A percentile compares a stretch with the other conserved stretches of the same genome.
Conservation (phyloP, 2,797 vertebrate species). For the Coilia nasus region DNA sequence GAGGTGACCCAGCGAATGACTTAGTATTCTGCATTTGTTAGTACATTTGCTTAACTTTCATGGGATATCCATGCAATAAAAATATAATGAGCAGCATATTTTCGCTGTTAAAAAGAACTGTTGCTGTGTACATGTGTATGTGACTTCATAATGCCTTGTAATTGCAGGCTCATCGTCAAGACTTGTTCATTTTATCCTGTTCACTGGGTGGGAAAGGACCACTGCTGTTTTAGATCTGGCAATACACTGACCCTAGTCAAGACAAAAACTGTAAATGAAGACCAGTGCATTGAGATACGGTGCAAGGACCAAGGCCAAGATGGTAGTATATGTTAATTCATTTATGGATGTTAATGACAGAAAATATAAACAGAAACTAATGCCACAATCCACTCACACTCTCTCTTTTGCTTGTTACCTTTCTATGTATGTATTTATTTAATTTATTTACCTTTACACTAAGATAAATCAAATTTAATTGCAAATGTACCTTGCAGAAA, state of each 20-base stretch:
- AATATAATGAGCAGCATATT: too few species aligned
- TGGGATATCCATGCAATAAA: too few species aligned
- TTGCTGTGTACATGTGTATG: neutral
- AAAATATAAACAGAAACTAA: neutral
- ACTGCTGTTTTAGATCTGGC: constrained; percentile 66
- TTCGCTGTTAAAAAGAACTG: too few species aligned
- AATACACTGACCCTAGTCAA: constrained; percentile 70
- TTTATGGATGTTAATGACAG: neutral
- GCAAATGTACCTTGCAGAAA: constrained; percentile 51
- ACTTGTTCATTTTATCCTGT: constrained; percentile 68
- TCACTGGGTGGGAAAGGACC: constrained; percentile 70
- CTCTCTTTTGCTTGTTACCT: neutral
- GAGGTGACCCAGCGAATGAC: constrained; percentile 4
- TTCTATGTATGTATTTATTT: neutral
- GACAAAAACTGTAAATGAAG: constrained; percentile 62
- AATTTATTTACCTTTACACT: too few species aligned
- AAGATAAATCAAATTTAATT: neutral
- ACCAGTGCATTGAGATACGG: constrained; percentile 73
- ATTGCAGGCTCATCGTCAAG: constrained; percentile 71
- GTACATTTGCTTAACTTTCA: too few species aligned
- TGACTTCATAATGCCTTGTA: constrained; percentile 29
- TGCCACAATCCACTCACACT: neutral
- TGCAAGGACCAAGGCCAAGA: constrained; percentile 64
- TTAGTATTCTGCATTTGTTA: too few species aligned
- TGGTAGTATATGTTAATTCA: constrained; percentile 44